These are phyloP conservation scores for Dryoscopus gambensis DNA, from an alignment of 2,113 vertebrate species.

Conservation along the genomic window DNA sequence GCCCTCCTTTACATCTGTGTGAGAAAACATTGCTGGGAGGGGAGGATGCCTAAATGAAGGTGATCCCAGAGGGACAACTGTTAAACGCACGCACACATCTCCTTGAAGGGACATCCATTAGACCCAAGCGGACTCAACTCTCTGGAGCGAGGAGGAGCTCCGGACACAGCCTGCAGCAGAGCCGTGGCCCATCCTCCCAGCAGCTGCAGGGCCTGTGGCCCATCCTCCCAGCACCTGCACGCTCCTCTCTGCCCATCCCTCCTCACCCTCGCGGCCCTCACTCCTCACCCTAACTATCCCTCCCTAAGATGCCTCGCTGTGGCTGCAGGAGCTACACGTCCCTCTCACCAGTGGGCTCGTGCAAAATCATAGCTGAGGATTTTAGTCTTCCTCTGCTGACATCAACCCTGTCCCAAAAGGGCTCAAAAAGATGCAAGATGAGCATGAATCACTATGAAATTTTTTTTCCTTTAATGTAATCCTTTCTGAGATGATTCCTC, in stretches of 20 bases:
- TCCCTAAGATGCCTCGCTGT: rapidly evolving
- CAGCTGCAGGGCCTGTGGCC: too few species aligned
- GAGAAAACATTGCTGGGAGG: neutral
- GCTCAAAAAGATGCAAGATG: neutral
- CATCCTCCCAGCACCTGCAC: too few species aligned
- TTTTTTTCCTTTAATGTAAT: neutral
- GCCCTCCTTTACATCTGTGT: neutral
- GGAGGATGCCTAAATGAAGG: neutral
- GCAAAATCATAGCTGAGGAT: neutral
- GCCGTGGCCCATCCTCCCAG: neutral
- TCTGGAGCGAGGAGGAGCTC: neutral
- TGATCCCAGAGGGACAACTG: neutral
- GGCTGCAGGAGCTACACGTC: neutral
- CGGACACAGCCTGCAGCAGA: neutral
- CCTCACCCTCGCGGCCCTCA: too few species aligned
- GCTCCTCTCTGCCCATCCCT: too few species aligned
- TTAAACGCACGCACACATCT: neutral
- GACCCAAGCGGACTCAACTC: neutral
- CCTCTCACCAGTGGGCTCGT: rapidly evolving
- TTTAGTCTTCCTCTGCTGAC: neutral
- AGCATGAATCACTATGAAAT: neutral
- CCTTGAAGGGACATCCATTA: neutral
- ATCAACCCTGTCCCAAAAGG: neutral
- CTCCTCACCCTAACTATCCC: too few species aligned
- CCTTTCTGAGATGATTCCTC: neutral